Evolutionary conservation across 2,113 vertebrate genomes (phyloP), one percentile per base, ranked within the genome.

Genomic region (Corythoichthys haematopterus): DNA sequence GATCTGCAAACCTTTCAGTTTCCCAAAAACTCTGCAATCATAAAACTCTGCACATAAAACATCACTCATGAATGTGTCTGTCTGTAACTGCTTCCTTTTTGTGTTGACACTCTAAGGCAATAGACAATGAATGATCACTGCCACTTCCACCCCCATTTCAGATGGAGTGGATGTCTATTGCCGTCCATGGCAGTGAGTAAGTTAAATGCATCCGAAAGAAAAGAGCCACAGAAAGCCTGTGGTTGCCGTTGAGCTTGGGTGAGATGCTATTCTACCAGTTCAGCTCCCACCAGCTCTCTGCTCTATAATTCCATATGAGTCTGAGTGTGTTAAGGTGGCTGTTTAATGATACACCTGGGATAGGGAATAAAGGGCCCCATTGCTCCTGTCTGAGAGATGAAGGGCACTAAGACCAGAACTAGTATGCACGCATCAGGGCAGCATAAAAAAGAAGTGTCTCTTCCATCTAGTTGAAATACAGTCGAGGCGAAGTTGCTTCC

Each of bases 341-440:
- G 68, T 69, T 75, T 80, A 86, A 88, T 76, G 72, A 87, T 80
- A 81, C 87, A 86, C 88, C 79, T 84, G 87, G 82, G 87, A 81
- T 53, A 3, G 58, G 66, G 71, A 53, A 68, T 81, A 88, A 86
- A 88, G 82, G 84, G 82, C 70, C 76, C 73, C 76, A 75, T 48
- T 74, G 81, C 80, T 82, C 77, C 73, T 68, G 72, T 74, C 66
- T 45, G 68, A 61, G 74, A 64, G 66, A 69, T 14, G 58, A 59
- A 63, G 75, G 62, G 57, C 46, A 68, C n/a, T 63, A 69, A 78
- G 77, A 71, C 75, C 72, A 40, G 57, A 71, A 76, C 81, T 77
- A 60, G 70, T 88, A 84, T 77, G 70, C 66, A 68, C 68, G 84
- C 77, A 81, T 88, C 81, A 76, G 78, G 65, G 52, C 46, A 77